phyloP scores from a whole-genome alignment of 2,797 vertebrate species.

The Novumbra hubbsi region DNA sequence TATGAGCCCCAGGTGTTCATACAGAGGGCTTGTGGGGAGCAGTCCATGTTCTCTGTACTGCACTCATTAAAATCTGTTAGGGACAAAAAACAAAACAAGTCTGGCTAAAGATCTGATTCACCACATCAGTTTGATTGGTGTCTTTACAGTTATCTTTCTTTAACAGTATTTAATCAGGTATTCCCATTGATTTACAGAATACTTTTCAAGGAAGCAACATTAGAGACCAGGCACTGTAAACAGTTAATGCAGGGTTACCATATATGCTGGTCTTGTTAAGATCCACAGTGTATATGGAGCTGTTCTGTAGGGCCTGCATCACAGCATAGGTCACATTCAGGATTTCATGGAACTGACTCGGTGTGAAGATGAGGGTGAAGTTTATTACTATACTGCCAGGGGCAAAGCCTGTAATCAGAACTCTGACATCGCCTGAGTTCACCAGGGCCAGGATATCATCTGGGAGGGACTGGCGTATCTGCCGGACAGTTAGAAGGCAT shows the following conservation, averaged over 20 bases:
- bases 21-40: conserved; percentile 71
- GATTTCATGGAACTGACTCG: conserved; percentile 51
- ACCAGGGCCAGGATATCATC: conserved; percentile 61
- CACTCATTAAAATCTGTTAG: conserved; percentile 81
- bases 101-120: neutral
- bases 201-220: neutral
- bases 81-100: neutral
- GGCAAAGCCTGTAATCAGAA: conserved; percentile 68
- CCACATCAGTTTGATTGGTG: neutral
- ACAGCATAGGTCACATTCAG: conserved; percentile 56
- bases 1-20: conserved; percentile 76
- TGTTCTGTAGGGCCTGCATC: conserved; percentile 68
- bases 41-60: conserved; percentile 67
- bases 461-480: conserved; percentile 73
- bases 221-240: neutral
- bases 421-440: conserved; percentile 62
- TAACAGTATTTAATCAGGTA: neutral
- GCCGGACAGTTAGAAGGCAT: conserved; percentile 12
- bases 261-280: conserved; percentile 57
- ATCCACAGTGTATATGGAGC: conserved; percentile 66
- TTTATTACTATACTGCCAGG: conserved; percentile 76
- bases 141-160: neutral
- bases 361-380: conserved; percentile 67
- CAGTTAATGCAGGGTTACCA: conserved; percentile 57
- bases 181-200: neutral